These are phyloP conservation scores for Lithophane leautieri DNA, from an alignment of 2,888 invertebrate species.

Conservation along the genomic window DNA sequence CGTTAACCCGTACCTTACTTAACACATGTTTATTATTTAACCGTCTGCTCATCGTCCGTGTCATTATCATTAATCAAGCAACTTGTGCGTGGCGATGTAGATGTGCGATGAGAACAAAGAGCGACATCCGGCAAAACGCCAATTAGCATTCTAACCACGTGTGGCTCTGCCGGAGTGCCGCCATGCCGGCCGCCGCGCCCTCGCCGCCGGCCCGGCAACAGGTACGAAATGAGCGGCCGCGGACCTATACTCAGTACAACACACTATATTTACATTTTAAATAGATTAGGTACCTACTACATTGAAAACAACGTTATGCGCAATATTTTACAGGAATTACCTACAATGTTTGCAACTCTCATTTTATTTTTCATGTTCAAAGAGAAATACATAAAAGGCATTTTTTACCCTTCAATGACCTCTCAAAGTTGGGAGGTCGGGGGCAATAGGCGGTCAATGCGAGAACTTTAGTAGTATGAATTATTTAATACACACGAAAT, in stretches of 20 bases:
- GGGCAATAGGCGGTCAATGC: constrained; percentile 25
- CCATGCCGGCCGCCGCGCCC: not conserved
- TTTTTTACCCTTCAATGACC: constrained; percentile 44
- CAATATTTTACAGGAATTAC: constrained; percentile 12
- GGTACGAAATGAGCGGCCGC: constrained; percentile 64
- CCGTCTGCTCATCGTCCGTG: constrained; percentile 17
- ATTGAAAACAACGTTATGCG: constrained; percentile 13
- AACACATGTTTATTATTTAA: constrained; percentile 36
- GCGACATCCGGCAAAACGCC: constrained; percentile 76
- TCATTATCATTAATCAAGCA: constrained; percentile 46
- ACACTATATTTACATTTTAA: constrained; percentile 49
- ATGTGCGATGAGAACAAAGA: constrained; percentile 61
- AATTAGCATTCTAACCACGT: constrained; percentile 81
- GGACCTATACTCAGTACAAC: constrained; percentile 24
- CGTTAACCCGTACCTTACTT: not conserved
- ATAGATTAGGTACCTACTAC: constrained; percentile 23
- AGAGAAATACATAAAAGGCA: constrained; percentile 29
- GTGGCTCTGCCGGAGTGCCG: constrained; percentile 49
- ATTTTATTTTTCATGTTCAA: constrained; percentile 32
- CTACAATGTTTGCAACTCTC: constrained; percentile 13
- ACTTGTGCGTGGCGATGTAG: constrained; percentile 41
- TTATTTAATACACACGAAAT: constrained; percentile 51
- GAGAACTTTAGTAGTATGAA: constrained; percentile 53
- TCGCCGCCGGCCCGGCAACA: constrained; percentile 74
- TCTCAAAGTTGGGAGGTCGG: constrained; percentile 40